These are phyloP conservation scores for Dastarcus helophoroides DNA, from an alignment of 2,888 invertebrate species.

Conservation along the genomic window DNA sequence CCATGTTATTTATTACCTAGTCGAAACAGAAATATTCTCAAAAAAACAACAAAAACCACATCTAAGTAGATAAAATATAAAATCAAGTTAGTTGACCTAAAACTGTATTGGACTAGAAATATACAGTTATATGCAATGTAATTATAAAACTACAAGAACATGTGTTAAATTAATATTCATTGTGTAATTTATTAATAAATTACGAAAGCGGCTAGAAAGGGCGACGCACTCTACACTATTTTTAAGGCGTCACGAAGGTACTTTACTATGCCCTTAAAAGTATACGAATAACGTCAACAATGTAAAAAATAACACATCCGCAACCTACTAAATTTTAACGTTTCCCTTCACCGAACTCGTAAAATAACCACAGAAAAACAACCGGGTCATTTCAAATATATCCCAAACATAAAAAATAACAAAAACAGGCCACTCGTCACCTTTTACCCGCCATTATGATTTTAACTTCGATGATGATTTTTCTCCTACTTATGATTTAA, in stretches of 20 bases:
- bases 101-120: slow-evolving; percentile 37
- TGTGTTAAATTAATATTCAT: too few species aligned
- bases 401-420: slow-evolving; percentile 8
- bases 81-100: slow-evolving; percentile 38
- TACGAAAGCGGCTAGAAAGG: too few species aligned
- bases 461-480: slow-evolving; percentile 5
- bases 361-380: slow-evolving; percentile 3
- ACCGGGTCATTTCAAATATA: slow-evolving; percentile 1
- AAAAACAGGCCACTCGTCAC: slow-evolving; percentile 25
- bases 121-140: slow-evolving; percentile 38
- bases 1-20: slow-evolving; percentile 20
- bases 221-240: too few species aligned
- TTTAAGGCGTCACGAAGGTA: too few species aligned
- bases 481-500: too few species aligned
- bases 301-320: neutral
- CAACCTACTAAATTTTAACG: neutral
- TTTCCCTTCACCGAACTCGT: neutral
- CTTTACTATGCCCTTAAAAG: slow-evolving; percentile 33
- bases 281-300: slow-evolving; percentile 16
- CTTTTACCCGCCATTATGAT: slow-evolving; percentile 16
- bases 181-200: too few species aligned
- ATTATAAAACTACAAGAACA: too few species aligned
- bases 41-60: slow-evolving; percentile 5
- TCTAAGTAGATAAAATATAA: neutral
- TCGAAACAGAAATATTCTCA: slow-evolving; percentile 1